Evolutionary conservation across 2,113 vertebrate species (phyloP).

Genomic region (Aegotheles bennettii): DNA sequence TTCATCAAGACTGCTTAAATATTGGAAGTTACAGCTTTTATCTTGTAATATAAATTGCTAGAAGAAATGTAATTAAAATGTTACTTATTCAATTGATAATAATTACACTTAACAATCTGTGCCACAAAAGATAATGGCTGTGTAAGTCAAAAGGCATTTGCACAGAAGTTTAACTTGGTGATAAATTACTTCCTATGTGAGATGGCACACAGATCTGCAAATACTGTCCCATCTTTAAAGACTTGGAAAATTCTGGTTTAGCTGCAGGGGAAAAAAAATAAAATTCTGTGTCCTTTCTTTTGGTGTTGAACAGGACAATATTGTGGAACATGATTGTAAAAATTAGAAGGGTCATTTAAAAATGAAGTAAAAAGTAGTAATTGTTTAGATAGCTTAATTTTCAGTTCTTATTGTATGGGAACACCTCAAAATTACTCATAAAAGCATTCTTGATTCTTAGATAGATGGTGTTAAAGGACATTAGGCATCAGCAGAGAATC

Average conservation of each 20-base stretch:
- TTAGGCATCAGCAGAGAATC: not conserved
- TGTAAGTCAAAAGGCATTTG: slow-evolving; percentile 2
- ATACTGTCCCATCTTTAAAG: not conserved
- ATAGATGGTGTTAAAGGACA: not conserved
- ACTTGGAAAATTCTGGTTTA: not conserved
- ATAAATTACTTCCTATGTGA: not conserved
- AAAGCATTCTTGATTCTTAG: not conserved
- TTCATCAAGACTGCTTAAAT: not conserved
- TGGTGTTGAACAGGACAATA: not conserved
- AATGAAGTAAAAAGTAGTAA: not conserved
- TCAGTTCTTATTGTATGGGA: not conserved
- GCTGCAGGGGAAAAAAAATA: not conserved
- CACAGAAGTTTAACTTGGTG: not conserved
- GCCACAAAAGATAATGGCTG: not conserved
- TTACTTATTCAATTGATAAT: slow-evolving; percentile 25
- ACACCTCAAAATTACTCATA: not conserved
- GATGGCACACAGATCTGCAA: not conserved
- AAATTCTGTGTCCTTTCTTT: not conserved
- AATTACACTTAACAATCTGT: slow-evolving; percentile 18
- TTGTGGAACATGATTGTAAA: not conserved
- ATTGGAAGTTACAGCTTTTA: not conserved
- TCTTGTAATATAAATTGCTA: not conserved
- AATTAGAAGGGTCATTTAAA: not conserved
- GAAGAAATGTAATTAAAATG: not conserved
- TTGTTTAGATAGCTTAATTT: not conserved